phyloP scores from a whole-genome alignment of 2,797 vertebrate species.

The Bradypus variegatus region DNA sequence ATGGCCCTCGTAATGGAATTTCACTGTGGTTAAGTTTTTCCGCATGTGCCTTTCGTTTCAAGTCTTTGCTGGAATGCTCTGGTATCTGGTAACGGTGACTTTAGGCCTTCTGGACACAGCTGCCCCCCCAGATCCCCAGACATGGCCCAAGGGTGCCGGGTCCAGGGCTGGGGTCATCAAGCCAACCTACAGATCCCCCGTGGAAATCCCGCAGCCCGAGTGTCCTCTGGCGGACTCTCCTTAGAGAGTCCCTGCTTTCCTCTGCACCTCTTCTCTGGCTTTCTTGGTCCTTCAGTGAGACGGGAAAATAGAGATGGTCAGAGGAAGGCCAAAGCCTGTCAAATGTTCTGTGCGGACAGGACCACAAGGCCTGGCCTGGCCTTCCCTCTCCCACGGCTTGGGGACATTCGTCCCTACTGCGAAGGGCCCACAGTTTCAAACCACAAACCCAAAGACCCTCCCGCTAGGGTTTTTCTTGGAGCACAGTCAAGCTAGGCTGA shows the following conservation, averaged over 20 bases:
- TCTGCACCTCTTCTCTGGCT: background rate
- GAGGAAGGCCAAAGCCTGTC: background rate
- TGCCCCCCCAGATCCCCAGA: background rate
- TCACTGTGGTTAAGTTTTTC: slow-evolving; percentile 35
- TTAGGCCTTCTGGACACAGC: background rate
- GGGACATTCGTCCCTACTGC: background rate
- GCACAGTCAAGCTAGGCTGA: background rate
- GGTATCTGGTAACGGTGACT: background rate
- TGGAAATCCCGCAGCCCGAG: background rate
- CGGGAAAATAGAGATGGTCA: background rate
- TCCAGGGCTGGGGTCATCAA: background rate
- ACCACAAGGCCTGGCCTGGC: background rate
- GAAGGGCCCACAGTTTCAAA: background rate
- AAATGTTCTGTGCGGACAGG: background rate
- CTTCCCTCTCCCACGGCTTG: background rate
- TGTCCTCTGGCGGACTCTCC: background rate
- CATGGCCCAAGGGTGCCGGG: background rate
- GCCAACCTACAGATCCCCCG: background rate
- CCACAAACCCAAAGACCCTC: background rate
- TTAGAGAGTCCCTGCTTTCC: background rate
- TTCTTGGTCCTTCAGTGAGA: background rate
- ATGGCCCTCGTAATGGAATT: slow-evolving; percentile 36
- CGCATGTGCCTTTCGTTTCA: background rate
- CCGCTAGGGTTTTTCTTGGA: background rate
- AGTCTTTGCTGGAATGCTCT: background rate